These are phyloP conservation scores for Telmatochromis brachygnathus DNA, from an alignment of 2,113 vertebrate genomes.

Conservation along the genomic window DNA sequence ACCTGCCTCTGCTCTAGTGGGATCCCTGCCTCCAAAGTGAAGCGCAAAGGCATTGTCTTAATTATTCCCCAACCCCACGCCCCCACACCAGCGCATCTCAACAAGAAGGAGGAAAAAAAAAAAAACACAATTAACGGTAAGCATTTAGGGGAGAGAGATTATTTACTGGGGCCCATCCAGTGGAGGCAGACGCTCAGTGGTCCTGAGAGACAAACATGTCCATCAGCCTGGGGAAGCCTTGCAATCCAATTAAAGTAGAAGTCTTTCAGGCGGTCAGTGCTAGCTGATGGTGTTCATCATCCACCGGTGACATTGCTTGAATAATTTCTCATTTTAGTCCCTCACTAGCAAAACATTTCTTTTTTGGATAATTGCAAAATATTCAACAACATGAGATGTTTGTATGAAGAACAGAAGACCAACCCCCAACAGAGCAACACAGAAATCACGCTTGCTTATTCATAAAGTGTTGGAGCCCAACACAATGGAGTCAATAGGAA, in stretches of 20 bases:
- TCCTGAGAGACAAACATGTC: constrained; percentile 65
- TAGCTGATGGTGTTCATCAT: constrained; percentile 29
- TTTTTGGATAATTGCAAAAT: not conserved
- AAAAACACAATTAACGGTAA: constrained; percentile 73
- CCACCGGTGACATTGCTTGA: constrained; percentile 34
- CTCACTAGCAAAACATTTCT: not conserved
- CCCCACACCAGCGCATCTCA: constrained; percentile 9
- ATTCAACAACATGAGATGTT: not conserved
- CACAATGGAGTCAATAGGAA: not conserved
- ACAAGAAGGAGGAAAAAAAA: constrained; percentile 8
- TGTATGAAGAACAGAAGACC: not conserved
- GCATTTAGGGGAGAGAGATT: constrained; percentile 63
- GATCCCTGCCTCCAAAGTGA: constrained; percentile 52
- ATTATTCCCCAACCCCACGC: constrained; percentile 53
- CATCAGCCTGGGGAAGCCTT: constrained; percentile 57
- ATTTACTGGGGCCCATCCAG: constrained; percentile 67
- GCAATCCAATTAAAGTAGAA: constrained; percentile 66
- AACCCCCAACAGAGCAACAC: not conserved
- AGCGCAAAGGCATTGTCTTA: constrained; percentile 65
- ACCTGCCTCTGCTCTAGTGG: constrained; percentile 67
- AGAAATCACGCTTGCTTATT: not conserved
- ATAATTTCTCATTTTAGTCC: constrained; percentile 8
- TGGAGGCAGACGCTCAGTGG: constrained; percentile 55
- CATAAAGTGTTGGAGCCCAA: not conserved
- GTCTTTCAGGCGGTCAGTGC: constrained; percentile 52